phyloP scores from a whole-genome alignment of 1,140 invertebrate species.

The Hycleus phaleratus region DNA sequence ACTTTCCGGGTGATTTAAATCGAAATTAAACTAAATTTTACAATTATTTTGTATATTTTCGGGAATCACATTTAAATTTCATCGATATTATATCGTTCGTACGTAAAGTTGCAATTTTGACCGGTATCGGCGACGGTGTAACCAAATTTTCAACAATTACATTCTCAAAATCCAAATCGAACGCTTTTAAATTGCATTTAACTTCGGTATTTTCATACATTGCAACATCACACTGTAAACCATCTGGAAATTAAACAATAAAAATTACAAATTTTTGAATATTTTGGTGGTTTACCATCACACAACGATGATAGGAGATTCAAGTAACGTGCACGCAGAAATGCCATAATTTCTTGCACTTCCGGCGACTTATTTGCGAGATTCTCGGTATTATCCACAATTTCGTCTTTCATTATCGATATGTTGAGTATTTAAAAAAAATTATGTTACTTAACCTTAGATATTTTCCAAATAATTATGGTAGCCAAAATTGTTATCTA shows the following conservation, averaged over 20 bases:
- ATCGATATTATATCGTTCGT: constrained; percentile 31
- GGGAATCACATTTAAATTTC: constrained; percentile 10
- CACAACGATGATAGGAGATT: constrained; percentile 24
- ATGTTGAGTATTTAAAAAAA: too few relatives aligned
- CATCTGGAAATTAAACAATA: constrained; percentile 4
- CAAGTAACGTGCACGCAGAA: constrained; percentile 32
- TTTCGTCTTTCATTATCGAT: too few relatives aligned
- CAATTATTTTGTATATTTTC: background rate
- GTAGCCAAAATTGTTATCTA: background rate
- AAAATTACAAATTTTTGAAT: too few relatives aligned
- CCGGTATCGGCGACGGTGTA: constrained; percentile 16
- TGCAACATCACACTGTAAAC: constrained; percentile 20
- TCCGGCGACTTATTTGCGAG: background rate
- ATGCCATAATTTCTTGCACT: constrained; percentile 23
- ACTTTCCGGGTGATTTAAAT: too few relatives aligned
- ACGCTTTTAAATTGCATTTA: constrained; percentile 25
- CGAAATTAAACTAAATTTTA: background rate
- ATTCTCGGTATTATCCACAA: too few relatives aligned
- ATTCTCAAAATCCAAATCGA: constrained; percentile 31
- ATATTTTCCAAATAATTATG: background rate
- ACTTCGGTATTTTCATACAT: constrained; percentile 31
- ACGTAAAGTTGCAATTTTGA: constrained; percentile 27
- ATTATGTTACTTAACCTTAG: too few relatives aligned
- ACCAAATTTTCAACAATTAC: constrained; percentile 31
- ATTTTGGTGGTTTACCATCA: constrained; percentile 10